These are phyloP conservation scores for Pristionchus maxplancki DNA, from an alignment of 2,888 invertebrate species.

Conservation along the genomic window DNA sequence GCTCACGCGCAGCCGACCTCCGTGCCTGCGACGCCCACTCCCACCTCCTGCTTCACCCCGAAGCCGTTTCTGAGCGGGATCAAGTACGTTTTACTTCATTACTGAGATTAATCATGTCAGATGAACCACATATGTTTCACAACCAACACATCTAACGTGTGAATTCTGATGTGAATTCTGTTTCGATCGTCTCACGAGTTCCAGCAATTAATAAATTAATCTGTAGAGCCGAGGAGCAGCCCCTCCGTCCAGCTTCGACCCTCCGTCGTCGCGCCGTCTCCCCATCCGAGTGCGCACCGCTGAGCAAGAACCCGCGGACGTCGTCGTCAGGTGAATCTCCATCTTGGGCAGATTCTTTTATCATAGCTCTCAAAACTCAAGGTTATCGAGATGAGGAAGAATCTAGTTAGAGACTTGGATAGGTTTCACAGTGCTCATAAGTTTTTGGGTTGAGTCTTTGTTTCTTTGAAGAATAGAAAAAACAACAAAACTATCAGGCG, in stretches of 20 bases:
- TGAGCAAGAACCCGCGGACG: slow-evolving; percentile 59
- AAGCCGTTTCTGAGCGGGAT: slow-evolving; percentile 36
- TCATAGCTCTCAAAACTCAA: no score
- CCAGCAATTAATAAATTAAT: not conserved
- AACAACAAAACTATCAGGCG: no score
- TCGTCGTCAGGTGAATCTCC: slow-evolving; percentile 12
- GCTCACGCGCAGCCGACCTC: not conserved
- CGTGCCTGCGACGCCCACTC: slow-evolving; percentile 41
- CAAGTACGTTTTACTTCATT: not conserved
- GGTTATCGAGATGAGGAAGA: no score
- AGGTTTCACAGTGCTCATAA: not conserved
- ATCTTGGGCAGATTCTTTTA: no score
- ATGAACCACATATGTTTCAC: no score
- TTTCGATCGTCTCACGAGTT: no score
- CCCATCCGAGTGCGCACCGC: slow-evolving; percentile 62
- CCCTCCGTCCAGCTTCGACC: slow-evolving; percentile 61
- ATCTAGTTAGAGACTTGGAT: no score
- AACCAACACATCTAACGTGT: no score
- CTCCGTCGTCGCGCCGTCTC: slow-evolving; percentile 62
- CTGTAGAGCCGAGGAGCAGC: slow-evolving; percentile 57
- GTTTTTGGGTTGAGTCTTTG: not conserved
- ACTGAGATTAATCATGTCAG: no score
- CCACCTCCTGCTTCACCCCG: slow-evolving; percentile 14
- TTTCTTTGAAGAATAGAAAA: not conserved
- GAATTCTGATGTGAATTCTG: no score